phyloP scores from a whole-genome alignment of 2,113 vertebrate species.

The Sakesphorus luctuosus region DNA sequence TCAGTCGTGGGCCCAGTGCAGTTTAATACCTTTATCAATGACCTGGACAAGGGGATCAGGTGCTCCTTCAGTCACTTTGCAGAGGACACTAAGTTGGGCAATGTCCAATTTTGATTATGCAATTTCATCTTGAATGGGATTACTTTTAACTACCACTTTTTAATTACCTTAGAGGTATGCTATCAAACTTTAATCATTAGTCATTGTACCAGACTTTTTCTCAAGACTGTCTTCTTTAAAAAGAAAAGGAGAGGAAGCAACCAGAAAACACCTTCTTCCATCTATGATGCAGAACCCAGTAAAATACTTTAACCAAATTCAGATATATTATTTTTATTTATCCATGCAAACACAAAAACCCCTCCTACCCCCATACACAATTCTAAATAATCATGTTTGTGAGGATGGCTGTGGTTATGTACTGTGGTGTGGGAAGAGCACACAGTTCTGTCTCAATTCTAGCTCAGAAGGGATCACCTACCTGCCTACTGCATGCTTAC shows the following conservation, averaged over 20 bases:
- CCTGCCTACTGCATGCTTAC: not conserved
- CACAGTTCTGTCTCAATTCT: not conserved
- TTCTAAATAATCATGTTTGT: not conserved
- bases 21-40: not conserved
- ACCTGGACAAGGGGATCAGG: not conserved
- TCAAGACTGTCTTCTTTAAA: not conserved
- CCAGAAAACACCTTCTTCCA: not conserved
- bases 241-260: not conserved
- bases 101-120: not conserved
- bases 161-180: not conserved
- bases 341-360: too few relatives aligned
- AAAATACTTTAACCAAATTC: not conserved
- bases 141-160: not conserved
- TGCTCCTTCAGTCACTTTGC: not conserved
- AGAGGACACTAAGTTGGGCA: not conserved
- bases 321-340: not conserved
- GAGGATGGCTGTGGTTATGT: not conserved
- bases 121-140: not conserved
- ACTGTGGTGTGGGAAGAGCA: not conserved
- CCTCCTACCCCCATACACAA: not conserved
- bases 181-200: not conserved
- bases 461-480: not conserved
- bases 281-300: not conserved
- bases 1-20: not conserved
- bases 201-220: not conserved